phyloP scores from a whole-genome alignment of 2,113 vertebrate species.

The Psittacara wagleri region DNA sequence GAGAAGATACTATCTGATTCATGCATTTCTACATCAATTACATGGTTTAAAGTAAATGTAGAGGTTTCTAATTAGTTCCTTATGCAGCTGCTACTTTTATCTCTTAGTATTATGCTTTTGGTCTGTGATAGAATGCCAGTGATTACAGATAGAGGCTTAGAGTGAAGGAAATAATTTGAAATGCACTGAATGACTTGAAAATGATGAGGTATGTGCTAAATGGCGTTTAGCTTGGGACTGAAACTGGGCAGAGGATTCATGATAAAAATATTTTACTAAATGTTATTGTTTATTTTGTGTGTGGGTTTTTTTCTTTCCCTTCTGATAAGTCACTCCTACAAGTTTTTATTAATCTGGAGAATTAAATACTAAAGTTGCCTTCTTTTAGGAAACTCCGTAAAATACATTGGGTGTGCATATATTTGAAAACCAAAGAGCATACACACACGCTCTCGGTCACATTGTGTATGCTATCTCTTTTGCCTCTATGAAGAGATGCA shows the following conservation, averaged over 20 bases:
- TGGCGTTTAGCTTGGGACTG: background rate
- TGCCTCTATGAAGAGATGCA: background rate
- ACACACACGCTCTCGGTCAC: background rate
- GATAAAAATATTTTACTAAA: background rate
- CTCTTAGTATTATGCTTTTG: slow-evolving; percentile 48
- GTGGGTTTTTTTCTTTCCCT: background rate
- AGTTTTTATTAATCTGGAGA: background rate
- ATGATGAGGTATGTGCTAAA: background rate
- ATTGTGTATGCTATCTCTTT: background rate
- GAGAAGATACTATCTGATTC: slow-evolving; percentile 46
- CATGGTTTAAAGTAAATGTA: slow-evolving; percentile 59
- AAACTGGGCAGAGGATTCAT: background rate
- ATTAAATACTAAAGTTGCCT: background rate
- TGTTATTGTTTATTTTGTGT: background rate
- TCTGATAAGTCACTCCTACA: background rate
- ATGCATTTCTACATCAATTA: slow-evolving; percentile 65
- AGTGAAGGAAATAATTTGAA: slow-evolving; percentile 54
- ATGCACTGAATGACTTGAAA: background rate
- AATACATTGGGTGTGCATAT: background rate
- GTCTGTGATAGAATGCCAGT: slow-evolving; percentile 44
- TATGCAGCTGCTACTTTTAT: slow-evolving; percentile 62
- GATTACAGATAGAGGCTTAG: slow-evolving; percentile 44
- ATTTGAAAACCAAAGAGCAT: background rate
- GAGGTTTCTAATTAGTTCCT: slow-evolving; percentile 67
- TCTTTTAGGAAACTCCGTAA: background rate